A percentile compares a stretch with the other conserved stretches of the same genome.
phyloP scores from a whole-genome alignment of 1,140 invertebrate species.

The Penaeus indicus region DNA sequence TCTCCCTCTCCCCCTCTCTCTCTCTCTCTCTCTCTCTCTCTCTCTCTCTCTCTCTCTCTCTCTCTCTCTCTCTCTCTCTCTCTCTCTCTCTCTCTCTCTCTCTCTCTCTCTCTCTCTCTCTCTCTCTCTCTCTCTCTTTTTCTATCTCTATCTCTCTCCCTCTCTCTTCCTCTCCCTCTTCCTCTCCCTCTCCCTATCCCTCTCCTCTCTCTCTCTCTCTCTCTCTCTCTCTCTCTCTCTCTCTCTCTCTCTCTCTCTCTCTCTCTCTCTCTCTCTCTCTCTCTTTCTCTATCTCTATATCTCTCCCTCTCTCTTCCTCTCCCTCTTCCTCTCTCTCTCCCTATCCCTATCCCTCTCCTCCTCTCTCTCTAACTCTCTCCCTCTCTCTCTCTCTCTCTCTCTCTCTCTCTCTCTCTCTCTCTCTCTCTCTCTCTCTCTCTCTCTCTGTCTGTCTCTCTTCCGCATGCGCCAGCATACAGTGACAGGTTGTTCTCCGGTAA shows the following conservation, averaged over 20 bases:
- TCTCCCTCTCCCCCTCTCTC: too few species aligned
- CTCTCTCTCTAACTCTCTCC: background rate
- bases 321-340: background rate
- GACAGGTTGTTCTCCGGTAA: background rate
- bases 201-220: background rate
- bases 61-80: too few species aligned
- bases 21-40: background rate
- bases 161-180: background rate
- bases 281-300: background rate
- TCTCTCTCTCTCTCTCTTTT: background rate
- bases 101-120: background rate
- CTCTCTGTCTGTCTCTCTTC: background rate
- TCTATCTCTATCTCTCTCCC: conserved; percentile 1
- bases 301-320: too few species aligned
- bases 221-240: background rate
- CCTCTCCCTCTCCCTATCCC: background rate
- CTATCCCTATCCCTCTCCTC: too few species aligned
- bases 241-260: too few species aligned
- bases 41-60: too few species aligned
- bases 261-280: background rate
- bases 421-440: conserved; percentile 3
- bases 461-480: background rate
- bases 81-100: background rate
- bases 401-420: background rate
- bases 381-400: background rate